A percentile compares a stretch with the other conserved stretches of the same genome.
Evolutionary conservation across 2,113 vertebrate genomes (phyloP).

Genomic region (Regulus satrapa): DNA sequence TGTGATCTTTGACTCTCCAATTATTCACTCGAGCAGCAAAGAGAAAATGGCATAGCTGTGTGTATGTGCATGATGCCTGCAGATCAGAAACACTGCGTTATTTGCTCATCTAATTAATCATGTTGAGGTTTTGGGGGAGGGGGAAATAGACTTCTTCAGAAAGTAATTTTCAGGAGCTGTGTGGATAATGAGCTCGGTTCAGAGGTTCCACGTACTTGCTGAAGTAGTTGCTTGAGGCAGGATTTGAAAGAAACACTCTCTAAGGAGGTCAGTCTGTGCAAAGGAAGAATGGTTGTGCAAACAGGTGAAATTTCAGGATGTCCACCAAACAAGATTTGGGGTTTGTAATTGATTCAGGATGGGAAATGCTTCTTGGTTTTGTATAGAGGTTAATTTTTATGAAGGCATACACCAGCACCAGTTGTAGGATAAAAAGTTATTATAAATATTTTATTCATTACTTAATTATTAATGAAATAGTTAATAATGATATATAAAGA

Average conservation of each 20-base stretch:
- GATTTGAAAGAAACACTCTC: neutral
- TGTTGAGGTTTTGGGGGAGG: neutral
- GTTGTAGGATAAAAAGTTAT: neutral
- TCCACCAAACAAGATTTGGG: neutral
- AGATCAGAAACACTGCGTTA: neutral
- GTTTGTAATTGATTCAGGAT: neutral
- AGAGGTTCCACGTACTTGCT: neutral
- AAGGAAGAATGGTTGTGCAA: neutral
- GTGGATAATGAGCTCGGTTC: neutral
- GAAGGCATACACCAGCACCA: neutral
- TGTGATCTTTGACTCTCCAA: neutral
- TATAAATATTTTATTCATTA: neutral
- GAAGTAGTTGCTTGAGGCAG: neutral
- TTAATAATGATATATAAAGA: neutral
- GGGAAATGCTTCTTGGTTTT: neutral
- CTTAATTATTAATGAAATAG: neutral
- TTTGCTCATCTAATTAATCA: neutral
- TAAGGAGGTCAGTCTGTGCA: neutral
- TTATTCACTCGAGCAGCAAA: fast-evolving
- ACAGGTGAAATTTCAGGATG: neutral
- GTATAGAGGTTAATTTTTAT: neutral
- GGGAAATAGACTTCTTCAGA: neutral
- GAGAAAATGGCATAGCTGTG: neutral
- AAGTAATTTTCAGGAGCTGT: neutral
- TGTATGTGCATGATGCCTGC: neutral